Percentiles rank a stretch among this genome's conserved stretches.
Evolutionary conservation across 2,797 vertebrate species (phyloP).

Genomic region (Rhynchonycteris naso): DNA sequence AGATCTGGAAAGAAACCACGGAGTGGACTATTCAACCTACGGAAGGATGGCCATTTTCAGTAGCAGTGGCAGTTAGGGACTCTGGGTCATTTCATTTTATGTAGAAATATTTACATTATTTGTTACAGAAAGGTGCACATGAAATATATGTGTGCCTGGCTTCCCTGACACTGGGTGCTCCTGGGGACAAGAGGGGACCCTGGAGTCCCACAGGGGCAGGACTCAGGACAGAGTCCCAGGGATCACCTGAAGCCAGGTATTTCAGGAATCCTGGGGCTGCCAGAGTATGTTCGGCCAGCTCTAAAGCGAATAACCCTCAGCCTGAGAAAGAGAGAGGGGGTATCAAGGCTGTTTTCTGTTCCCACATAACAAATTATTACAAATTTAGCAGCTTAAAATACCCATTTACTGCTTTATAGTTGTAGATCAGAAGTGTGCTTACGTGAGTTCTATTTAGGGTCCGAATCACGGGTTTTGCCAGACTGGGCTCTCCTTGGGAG

Average conservation of each 20-base stretch:
- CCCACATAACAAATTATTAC: neutral
- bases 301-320: neutral
- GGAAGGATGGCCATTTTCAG: neutral
- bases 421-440: neutral
- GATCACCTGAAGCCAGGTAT: neutral
- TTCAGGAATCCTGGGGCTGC: neutral
- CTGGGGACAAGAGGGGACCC: neutral
- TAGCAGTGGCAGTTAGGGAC: neutral
- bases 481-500: neutral
- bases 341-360: neutral
- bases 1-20: neutral
- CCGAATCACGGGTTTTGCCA: neutral
- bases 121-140: no score
- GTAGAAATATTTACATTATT: no score
- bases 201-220: no score
- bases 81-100: neutral
- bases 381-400: neutral
- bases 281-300: neutral
- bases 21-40: rapidly evolving
- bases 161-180: neutral
- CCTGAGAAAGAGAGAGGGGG: neutral
- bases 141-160: neutral
- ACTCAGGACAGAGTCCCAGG: neutral
- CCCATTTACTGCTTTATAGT: neutral
- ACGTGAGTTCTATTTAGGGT: neutral